A percentile compares a stretch with the other conserved stretches of the same genome.
Conservation (phyloP, 2,113 vertebrate species). For the Nerophis lumbriciformis region DNA sequence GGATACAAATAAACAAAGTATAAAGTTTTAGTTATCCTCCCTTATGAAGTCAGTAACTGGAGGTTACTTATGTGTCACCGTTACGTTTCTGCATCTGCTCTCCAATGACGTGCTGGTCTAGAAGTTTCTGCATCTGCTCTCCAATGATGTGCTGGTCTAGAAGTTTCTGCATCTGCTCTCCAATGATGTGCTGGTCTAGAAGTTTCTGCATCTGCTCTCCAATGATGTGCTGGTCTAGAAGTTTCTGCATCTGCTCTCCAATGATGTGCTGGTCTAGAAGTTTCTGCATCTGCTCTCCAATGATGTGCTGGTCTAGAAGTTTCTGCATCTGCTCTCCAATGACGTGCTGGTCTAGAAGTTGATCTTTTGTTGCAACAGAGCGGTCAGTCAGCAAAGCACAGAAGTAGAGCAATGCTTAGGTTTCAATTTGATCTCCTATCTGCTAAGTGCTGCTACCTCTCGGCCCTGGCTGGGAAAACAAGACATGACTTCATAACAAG, state of each 20-base stretch:
- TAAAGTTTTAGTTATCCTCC: background rate
- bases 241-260: too few relatives aligned
- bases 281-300: too few relatives aligned
- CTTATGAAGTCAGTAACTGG: background rate
- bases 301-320: background rate
- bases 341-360: background rate
- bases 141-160: too few relatives aligned
- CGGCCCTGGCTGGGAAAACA: slow-evolving; percentile 32
- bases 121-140: too few relatives aligned
- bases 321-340: slow-evolving; percentile 3
- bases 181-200: background rate
- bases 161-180: slow-evolving; percentile 1
- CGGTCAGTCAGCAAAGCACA: slow-evolving; percentile 17
- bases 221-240: too few relatives aligned
- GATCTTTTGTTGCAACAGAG: background rate
- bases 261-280: too few relatives aligned
- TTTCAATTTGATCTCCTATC: background rate
- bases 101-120: background rate
- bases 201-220: too few relatives aligned
- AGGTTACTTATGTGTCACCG: background rate
- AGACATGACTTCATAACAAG: background rate
- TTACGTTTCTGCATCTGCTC: slow-evolving; percentile 1
- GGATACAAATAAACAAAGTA: too few relatives aligned
- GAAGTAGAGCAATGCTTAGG: background rate
- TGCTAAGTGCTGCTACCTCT: slow-evolving; percentile 17